Conservation (phyloP, 2,797 vertebrate genomes). For the Lacerta bilineata region DNA sequence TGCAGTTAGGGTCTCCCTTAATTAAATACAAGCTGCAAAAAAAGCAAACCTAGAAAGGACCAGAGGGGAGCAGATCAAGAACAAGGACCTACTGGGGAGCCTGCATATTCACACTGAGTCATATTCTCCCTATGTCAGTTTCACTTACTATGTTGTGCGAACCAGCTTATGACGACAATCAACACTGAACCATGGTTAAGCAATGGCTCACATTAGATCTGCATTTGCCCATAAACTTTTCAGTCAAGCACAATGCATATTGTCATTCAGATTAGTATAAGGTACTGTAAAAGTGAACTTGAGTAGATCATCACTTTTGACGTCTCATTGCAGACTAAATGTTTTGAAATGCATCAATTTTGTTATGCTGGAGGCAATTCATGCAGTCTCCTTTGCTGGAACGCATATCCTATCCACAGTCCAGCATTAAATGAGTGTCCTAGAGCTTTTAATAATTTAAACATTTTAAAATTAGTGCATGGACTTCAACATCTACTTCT, state of each 20-base stretch:
- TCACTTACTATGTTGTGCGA: too few relatives aligned
- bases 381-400: not conserved
- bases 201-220: not conserved
- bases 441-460: too few relatives aligned
- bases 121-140: too few relatives aligned
- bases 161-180: not conserved
- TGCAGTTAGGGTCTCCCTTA: too few relatives aligned
- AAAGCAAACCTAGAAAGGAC: too few relatives aligned
- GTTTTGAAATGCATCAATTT: not conserved
- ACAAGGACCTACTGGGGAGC: too few relatives aligned
- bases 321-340: not conserved
- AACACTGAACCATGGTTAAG: not conserved
- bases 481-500: too few relatives aligned
- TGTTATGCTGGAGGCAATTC: not conserved
- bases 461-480: too few relatives aligned
- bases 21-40: too few relatives aligned
- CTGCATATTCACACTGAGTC: too few relatives aligned
- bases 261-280: not conserved
- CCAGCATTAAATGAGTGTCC: constrained; percentile 39
- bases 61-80: too few relatives aligned
- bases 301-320: not conserved
- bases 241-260: not conserved
- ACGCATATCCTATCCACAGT: not conserved
- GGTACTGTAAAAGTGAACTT: not conserved
- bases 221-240: too few relatives aligned